phyloP scores from a whole-genome alignment of 2,888 invertebrate species.

The Amiota communis region DNA sequence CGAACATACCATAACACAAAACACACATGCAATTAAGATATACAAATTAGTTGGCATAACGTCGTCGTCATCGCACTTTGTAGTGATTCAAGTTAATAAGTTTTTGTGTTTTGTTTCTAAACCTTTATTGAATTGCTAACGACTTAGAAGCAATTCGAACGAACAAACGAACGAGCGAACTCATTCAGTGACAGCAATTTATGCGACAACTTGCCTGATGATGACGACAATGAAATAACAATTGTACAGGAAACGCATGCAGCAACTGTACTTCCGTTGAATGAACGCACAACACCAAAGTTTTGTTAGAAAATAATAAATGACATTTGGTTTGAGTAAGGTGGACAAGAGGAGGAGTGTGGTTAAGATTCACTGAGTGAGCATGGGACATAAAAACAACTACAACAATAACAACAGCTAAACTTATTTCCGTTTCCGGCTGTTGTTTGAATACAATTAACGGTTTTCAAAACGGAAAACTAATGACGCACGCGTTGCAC shows the following conservation, averaged over 20 bases:
- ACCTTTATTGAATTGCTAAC: background rate
- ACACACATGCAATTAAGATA: background rate
- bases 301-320: too few relatives aligned
- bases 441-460: conserved; percentile 57
- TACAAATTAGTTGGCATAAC: conserved; percentile 11
- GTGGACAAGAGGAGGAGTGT: background rate
- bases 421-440: conserved; percentile 60
- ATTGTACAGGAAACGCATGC: background rate
- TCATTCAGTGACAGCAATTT: conserved; percentile 10
- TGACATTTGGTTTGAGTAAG: background rate
- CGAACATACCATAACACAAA: too few relatives aligned
- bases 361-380: background rate
- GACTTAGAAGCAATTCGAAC: background rate
- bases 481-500: conserved; percentile 13
- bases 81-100: too few relatives aligned
- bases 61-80: too few relatives aligned
- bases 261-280: conserved; percentile 23
- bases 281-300: background rate
- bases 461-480: conserved; percentile 35
- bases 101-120: too few relatives aligned
- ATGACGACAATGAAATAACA: too few relatives aligned
- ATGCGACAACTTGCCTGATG: background rate
- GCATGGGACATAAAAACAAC: background rate
- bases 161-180: background rate
- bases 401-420: conserved; percentile 36